phyloP scores from a whole-genome alignment of 1,140 invertebrate genomes.

The Brachionus asplanchnoidis region DNA sequence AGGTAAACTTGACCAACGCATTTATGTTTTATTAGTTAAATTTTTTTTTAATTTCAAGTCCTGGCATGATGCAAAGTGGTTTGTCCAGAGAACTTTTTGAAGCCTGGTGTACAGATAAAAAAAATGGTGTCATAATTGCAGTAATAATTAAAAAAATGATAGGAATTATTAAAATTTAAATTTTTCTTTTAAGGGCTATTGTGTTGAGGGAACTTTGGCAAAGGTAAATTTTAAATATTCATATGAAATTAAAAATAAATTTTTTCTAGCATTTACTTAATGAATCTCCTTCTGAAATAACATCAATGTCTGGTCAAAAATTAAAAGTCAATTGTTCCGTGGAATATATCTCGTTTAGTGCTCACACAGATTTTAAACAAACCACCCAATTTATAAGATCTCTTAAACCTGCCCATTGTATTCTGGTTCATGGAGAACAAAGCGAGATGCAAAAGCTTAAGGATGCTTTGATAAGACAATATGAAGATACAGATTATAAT shows the following conservation, averaged over 20 bases:
- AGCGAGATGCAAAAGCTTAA: conserved; percentile 97
- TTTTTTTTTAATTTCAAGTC: conserved; percentile 61
- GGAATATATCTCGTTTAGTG: conserved; percentile 98
- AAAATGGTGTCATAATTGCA: conserved; percentile 96
- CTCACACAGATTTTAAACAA: conserved; percentile 97
- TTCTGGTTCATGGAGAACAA: conserved; percentile 94
- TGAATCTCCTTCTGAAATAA: conserved; percentile 81
- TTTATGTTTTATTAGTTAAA: not conserved
- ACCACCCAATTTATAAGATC: conserved; percentile 92
- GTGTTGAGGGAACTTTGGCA: conserved; percentile 94
- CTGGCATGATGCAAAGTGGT: conserved; percentile 99
- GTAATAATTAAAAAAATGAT: not conserved
- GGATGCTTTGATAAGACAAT: conserved; percentile 85
- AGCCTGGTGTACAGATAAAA: conserved; percentile 93
- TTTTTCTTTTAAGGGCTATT: conserved; percentile 68
- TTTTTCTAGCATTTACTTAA: conserved; percentile 26
- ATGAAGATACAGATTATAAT: conserved; percentile 78
- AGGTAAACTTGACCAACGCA: not conserved
- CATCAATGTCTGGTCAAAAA: conserved; percentile 88
- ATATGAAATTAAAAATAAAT: not conserved
- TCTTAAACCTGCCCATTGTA: conserved; percentile 88
- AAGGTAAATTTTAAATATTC: conserved; percentile 61
- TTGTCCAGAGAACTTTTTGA: conserved; percentile 95
- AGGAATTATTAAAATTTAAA: not conserved
- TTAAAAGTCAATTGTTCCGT: conserved; percentile 85